Percentiles rank a stretch among this genome's conserved stretches.
phyloP scores from a whole-genome alignment of 2,888 invertebrate species.

The Scaptodrosophila latifasciaeformis region DNA sequence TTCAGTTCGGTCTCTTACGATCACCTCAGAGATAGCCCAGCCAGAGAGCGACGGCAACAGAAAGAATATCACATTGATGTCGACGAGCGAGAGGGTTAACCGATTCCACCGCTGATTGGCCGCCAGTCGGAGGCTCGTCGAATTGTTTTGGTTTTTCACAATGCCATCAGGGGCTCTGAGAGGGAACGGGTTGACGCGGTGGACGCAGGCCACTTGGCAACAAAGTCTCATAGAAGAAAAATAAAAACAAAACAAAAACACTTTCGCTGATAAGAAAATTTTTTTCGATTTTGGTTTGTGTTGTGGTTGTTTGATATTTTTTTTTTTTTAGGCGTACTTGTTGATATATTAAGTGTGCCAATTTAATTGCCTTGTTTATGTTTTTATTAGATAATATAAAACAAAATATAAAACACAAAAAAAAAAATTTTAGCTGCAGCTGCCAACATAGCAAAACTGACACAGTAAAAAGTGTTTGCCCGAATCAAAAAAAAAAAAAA shows the following conservation, averaged over 20 bases:
- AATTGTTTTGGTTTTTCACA: slow-evolving; percentile 62
- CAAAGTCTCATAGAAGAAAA: too few relatives aligned
- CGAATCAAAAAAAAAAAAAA: too few relatives aligned
- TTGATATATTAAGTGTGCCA: too few relatives aligned
- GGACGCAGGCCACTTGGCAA: slow-evolving; percentile 34
- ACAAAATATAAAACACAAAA: not conserved
- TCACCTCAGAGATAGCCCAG: slow-evolving; percentile 17
- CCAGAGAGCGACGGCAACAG: slow-evolving; percentile 19
- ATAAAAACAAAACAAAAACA: too few relatives aligned
- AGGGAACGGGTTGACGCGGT: not conserved
- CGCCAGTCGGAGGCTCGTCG: slow-evolving; percentile 65
- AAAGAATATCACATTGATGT: not conserved
- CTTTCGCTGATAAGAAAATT: too few relatives aligned
- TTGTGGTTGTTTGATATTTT: not conserved
- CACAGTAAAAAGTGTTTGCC: too few relatives aligned
- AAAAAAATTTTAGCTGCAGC: not conserved
- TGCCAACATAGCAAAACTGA: too few relatives aligned
- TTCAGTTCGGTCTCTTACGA: slow-evolving; percentile 23
- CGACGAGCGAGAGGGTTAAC: slow-evolving; percentile 37
- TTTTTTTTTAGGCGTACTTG: not conserved
- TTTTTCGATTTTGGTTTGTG: too few relatives aligned
- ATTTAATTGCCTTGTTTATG: slow-evolving; percentile 50
- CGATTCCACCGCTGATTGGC: slow-evolving; percentile 57
- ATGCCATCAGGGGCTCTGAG: slow-evolving; percentile 1
- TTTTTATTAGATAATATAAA: slow-evolving; percentile 18